Evolutionary conservation across 2,113 vertebrate genomes (phyloP).

Genomic region (Mixornis gularis): DNA sequence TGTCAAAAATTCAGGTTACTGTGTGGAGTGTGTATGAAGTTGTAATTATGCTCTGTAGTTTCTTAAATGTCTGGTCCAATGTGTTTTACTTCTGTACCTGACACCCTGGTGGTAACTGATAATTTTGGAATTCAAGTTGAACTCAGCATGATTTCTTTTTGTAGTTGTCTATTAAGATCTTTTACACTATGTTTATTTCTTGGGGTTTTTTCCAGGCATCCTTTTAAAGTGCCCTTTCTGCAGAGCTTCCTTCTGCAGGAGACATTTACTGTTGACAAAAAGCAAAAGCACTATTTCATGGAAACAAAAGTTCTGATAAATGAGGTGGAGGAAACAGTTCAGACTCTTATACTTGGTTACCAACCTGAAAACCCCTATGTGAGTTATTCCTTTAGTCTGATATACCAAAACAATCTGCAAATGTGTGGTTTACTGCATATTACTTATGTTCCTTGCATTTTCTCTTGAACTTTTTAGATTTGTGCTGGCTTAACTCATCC

Average conservation of each 20-base stretch:
- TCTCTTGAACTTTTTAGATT: slow-evolving; percentile 61
- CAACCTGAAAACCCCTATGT: slow-evolving; percentile 74
- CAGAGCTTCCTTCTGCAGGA: slow-evolving; percentile 77
- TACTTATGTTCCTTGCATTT: neutral
- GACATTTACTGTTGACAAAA: slow-evolving; percentile 76
- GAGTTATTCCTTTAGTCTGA: slow-evolving; percentile 48
- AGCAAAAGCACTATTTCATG: slow-evolving; percentile 72
- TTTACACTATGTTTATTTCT: neutral
- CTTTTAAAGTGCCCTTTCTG: slow-evolving; percentile 70
- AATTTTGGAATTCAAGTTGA: neutral
- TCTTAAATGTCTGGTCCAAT: neutral
- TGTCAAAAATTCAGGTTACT: neutral
- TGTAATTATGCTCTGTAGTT: neutral
- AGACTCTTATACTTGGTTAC: slow-evolving; percentile 78
- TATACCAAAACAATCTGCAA: neutral
- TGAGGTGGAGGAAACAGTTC: slow-evolving; percentile 68
- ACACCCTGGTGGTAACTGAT: neutral
- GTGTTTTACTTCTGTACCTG: neutral
- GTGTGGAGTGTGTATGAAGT: neutral
- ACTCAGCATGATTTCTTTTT: neutral
- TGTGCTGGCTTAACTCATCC: slow-evolving; percentile 79
- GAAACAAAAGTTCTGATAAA: slow-evolving; percentile 78
- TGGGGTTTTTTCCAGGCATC: slow-evolving; percentile 69
- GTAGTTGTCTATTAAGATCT: neutral
- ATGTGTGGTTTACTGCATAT: neutral